phyloP scores from a whole-genome alignment of 1,140 invertebrate species.

The Diabrotica undecimpunctata region DNA sequence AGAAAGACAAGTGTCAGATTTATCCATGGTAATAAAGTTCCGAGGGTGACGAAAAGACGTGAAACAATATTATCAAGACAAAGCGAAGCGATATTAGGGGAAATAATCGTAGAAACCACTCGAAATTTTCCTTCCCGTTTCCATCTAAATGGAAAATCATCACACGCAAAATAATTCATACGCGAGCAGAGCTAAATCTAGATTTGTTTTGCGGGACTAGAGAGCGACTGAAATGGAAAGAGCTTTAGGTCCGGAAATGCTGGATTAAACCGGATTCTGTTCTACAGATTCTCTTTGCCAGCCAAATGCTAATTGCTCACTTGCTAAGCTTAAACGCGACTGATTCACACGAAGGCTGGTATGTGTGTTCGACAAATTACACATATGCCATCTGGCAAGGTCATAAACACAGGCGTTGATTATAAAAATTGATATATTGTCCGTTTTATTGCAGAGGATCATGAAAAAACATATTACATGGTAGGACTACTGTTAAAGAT shows the following conservation, averaged over 20 bases:
- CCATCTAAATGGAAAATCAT: not conserved
- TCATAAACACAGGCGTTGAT: no score
- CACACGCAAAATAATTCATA: not conserved
- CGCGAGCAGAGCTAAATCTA: slow-evolving; percentile 1
- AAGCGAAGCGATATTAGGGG: no score
- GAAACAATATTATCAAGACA: no score
- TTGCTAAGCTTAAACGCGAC: slow-evolving; percentile 3
- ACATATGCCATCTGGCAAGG: not conserved
- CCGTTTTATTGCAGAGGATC: no score
- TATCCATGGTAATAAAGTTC: no score
- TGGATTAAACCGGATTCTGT: slow-evolving; percentile 24
- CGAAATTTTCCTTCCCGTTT: no score
- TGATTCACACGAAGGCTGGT: not conserved
- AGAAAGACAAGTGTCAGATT: no score
- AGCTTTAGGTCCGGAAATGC: slow-evolving; percentile 21
- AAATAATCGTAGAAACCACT: no score
- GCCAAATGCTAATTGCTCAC: slow-evolving; percentile 23
- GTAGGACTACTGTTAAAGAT: no score
- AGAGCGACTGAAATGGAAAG: slow-evolving; percentile 13
- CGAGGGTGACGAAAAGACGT: no score
- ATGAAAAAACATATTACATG: no score
- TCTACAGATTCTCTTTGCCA: slow-evolving; percentile 9
- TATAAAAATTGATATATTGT: no score
- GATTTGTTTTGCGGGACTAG: slow-evolving; percentile 11
- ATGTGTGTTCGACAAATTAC: not conserved